Conservation (phyloP, 1,140 invertebrate genomes). For the Portunus trituberculatus region DNA sequence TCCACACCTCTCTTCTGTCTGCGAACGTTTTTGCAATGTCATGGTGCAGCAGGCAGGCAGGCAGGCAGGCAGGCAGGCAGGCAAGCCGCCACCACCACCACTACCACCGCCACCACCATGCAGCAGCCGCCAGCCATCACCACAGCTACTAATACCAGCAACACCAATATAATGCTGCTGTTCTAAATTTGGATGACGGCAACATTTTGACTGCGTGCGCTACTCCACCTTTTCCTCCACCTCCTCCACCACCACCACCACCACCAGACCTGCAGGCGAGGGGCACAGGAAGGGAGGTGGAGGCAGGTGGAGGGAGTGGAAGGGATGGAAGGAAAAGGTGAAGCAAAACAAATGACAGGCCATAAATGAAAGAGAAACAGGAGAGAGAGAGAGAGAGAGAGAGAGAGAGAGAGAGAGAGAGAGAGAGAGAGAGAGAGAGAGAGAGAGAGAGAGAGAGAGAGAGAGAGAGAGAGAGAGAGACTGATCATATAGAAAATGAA, state of each 20-base stretch:
- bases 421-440: not conserved
- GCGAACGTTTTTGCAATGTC: no score
- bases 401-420: not conserved
- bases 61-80: no score
- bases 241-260: not conserved
- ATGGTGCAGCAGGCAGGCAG: no score
- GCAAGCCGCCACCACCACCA: not conserved
- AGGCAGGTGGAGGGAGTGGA: not conserved
- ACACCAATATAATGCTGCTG: not conserved
- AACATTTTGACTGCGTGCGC: not conserved
- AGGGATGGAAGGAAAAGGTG: not conserved
- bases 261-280: not conserved
- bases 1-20: no score
- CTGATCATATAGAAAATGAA: not conserved
- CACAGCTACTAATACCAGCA: not conserved
- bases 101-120: not conserved
- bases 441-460: not conserved
- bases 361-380: not conserved
- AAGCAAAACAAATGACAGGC: not conserved
- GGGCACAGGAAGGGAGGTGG: not conserved
- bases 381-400: constrained; percentile 6
- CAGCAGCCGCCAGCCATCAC: not conserved
- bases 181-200: not conserved
- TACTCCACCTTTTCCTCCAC: not conserved
- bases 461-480: not conserved